Evolutionary conservation across 2,797 vertebrate genomes (phyloP).

Genomic region (Limnodromus scolopaceus): DNA sequence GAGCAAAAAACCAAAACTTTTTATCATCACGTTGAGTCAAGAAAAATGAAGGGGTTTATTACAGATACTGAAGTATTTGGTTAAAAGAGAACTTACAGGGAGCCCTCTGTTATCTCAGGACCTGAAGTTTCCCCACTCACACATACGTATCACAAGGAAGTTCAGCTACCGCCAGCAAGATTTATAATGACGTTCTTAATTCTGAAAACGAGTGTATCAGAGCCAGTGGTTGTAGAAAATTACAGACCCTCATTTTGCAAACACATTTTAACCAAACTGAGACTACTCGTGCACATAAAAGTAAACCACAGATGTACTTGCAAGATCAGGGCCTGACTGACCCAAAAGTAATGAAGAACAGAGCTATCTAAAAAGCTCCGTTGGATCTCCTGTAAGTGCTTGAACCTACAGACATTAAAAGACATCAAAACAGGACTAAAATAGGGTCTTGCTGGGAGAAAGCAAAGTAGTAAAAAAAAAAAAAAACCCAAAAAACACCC

Average conservation of each 20-base stretch:
- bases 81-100: not conserved
- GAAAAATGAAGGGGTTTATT: not conserved
- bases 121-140: not conserved
- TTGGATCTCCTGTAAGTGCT: not conserved
- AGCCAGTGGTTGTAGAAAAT: not conserved
- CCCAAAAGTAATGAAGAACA: not conserved
- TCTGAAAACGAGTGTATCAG: not conserved
- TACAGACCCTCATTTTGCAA: not conserved
- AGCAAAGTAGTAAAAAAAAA: not conserved
- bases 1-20: not conserved
- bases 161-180: not conserved
- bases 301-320: not conserved
- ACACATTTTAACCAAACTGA: not conserved
- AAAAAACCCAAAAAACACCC: not conserved
- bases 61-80: not conserved
- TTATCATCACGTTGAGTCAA: not conserved
- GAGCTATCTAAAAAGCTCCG: not conserved
- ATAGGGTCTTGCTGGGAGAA: not conserved
- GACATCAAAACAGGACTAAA: not conserved
- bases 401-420: not conserved
- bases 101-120: not conserved
- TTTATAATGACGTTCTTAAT: not conserved
- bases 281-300: not conserved
- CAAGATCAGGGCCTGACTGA: not conserved
- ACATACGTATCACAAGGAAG: not conserved